Evolutionary conservation across 1,140 invertebrate species (phyloP), one percentile per base, ranked within the genome.

Genomic region (Conus ventricosus): DNA sequence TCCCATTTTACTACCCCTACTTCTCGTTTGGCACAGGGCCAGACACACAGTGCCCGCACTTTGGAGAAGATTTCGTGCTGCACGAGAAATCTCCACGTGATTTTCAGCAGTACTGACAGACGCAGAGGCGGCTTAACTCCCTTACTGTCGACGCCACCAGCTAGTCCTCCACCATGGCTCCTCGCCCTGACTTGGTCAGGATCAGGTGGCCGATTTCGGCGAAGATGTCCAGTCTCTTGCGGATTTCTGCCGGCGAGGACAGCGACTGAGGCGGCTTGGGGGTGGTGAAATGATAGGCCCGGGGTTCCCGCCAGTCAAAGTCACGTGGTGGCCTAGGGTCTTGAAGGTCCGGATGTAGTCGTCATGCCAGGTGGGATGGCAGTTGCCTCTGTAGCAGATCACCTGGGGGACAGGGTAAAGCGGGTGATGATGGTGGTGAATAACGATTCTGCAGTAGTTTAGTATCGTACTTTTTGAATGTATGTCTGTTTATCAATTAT

Each of bases 361-460:
- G 23, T 81, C 57, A 10, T 86, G 85, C 88, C 88, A 89, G 4
- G 88, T 27, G 1, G 88, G 88, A 57, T 89, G 88, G 27, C 88
- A 89, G 85, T 81, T 84, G 7, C 78, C 84, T 53, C 53, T 25
- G 39, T 83, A 87, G 63, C 88, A 89, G 23, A 86, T 89, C 4
- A 89, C 81, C 88, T 89, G 88, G 25, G 83, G 67, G 15, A 60
- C 67, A 6, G 67, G 11, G 39, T 39, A 39, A 39, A 3, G 39
- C 39, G 39, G 39, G 39, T 39, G 39, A 39, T 39, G 39, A 39
- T 39, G 39, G 39, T 39, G 39, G 39, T 39, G 39, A 39, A 39
- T 39, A 3, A 39, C 39, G 39, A 39, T 39, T 39, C 39, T 39
- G 39, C 39, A 39, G 39, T 39, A 39, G 39, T 39, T 39, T 39